phyloP scores from a whole-genome alignment of 1,140 invertebrate species.

The Zaprionus nigranus region DNA sequence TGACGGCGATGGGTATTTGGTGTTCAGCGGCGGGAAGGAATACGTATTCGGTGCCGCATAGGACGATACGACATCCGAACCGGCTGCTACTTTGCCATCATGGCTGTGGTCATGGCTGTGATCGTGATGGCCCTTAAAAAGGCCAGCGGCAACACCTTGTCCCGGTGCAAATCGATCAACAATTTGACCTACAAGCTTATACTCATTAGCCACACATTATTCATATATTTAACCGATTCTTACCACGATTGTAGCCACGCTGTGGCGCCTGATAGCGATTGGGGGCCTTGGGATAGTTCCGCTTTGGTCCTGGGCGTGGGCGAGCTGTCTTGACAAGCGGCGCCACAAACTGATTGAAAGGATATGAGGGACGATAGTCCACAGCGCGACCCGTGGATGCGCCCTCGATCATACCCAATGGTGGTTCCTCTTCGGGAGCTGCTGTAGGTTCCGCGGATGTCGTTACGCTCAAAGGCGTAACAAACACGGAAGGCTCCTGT shows the following conservation, averaged over 20 bases:
- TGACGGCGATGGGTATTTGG: conserved; percentile 69
- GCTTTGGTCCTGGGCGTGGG: conserved; percentile 52
- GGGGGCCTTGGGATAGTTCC: conserved; percentile 41
- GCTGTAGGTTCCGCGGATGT: conserved; percentile 1
- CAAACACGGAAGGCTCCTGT: conserved; percentile 47
- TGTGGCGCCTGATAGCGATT: conserved; percentile 36
- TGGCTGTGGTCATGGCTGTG: conserved; percentile 48
- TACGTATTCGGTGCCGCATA: conserved; percentile 69
- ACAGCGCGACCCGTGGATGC: conserved; percentile 78
- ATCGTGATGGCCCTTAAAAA: conserved; percentile 61
- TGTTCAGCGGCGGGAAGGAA: conserved; percentile 75
- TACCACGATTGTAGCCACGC: conserved; percentile 50
- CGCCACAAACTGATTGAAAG: conserved; percentile 74
- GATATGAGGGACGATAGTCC: conserved; percentile 76
- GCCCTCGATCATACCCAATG: conserved; percentile 33
- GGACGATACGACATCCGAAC: conserved; percentile 59
- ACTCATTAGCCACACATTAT: neutral
- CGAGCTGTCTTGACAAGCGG: conserved; percentile 60
- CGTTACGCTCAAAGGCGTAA: conserved; percentile 46
- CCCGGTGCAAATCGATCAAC: conserved; percentile 75
- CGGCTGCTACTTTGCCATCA: conserved; percentile 54
- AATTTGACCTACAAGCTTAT: conserved; percentile 38
- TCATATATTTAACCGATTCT: neutral
- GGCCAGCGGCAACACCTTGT: conserved; percentile 66
- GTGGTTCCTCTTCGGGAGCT: conserved; percentile 18